phyloP scores from a whole-genome alignment of 2,888 invertebrate genomes.

The Leptarthrus brevirostris region DNA sequence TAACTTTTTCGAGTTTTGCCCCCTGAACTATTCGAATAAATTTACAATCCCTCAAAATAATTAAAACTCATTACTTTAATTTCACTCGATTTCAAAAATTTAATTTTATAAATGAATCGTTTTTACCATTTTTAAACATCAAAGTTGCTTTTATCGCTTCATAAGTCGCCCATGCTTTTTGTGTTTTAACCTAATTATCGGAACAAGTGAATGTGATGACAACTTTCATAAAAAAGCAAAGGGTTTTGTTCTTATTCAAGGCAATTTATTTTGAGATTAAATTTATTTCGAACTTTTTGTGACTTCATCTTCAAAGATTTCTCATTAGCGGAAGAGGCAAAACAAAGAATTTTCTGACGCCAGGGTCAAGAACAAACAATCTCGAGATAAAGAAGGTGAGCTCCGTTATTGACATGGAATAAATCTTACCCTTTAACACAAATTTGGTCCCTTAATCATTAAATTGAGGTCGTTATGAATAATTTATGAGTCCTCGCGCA shows the following conservation, averaged over 20 bases:
- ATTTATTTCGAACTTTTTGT: conserved; percentile 19
- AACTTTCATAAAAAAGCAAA: conserved; percentile 12
- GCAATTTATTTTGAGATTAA: conserved; percentile 31
- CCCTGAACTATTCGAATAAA: too few species aligned
- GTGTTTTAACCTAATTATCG: conserved; percentile 8
- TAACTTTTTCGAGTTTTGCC: too few species aligned
- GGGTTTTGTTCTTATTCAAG: neutral
- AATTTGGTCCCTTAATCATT: conserved; percentile 41
- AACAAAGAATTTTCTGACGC: neutral
- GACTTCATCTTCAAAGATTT: conserved; percentile 22
- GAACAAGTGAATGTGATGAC: conserved; percentile 31
- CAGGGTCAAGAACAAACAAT: conserved; percentile 34
- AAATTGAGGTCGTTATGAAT: conserved; percentile 39
- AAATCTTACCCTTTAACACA: conserved; percentile 39
- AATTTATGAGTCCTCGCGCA: conserved; percentile 33
- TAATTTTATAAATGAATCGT: too few species aligned
- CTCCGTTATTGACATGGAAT: conserved; percentile 36
- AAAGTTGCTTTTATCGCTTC: too few species aligned
- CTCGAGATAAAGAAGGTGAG: conserved; percentile 29
- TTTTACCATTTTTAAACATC: too few species aligned
- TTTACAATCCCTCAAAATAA: too few species aligned
- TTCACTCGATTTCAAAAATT: too few species aligned
- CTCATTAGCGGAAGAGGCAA: conserved; percentile 13
- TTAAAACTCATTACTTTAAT: too few species aligned
- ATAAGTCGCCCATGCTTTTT: too few species aligned